Evolutionary conservation across 2,113 vertebrate genomes (phyloP).

Genomic region (Syngnathus typhle): DNA sequence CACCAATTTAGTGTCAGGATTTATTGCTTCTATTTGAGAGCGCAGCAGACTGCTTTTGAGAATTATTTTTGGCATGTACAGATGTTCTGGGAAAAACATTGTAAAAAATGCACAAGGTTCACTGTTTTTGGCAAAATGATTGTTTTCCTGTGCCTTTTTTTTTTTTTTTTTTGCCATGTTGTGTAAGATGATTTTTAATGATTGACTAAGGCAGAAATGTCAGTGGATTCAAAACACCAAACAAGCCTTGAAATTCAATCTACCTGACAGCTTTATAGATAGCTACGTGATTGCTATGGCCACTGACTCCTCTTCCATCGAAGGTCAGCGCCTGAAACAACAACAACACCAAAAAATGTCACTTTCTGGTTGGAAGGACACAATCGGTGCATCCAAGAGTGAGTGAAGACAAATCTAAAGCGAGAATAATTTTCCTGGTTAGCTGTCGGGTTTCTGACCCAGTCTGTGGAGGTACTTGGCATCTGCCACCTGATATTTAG

Average conservation of each 20-base stretch:
- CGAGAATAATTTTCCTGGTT: conserved; percentile 28
- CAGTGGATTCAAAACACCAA: background rate
- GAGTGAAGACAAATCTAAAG: background rate
- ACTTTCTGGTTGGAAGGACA: conserved; percentile 21
- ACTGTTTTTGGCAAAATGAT: conserved; percentile 20
- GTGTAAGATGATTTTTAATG: conserved; percentile 30
- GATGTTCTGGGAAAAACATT: conserved; percentile 46
- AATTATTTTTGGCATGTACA: conserved; percentile 52
- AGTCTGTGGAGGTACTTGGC: conserved; percentile 49
- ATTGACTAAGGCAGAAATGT: background rate
- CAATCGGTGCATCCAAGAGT: conserved; percentile 17
- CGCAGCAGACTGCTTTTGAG: conserved; percentile 41
- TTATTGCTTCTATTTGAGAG: conserved; percentile 51
- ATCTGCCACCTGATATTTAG: conserved; percentile 56
- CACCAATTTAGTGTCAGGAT: conserved; percentile 53
- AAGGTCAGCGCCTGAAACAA: conserved; percentile 88
- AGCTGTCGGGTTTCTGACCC: conserved; percentile 15
- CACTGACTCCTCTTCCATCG: conserved; percentile 84
- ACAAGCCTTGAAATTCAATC: conserved; percentile 3
- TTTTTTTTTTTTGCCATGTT: background rate
- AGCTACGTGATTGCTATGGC: conserved; percentile 84
- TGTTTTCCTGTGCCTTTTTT: background rate
- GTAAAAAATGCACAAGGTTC: conserved; percentile 9
- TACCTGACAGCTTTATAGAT: conserved; percentile 84
- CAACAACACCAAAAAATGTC: conserved; percentile 40